Evolutionary conservation across 2,888 invertebrate genomes (phyloP), one percentile per base, ranked within the genome.

Genomic region (Troides aeacus): DNA sequence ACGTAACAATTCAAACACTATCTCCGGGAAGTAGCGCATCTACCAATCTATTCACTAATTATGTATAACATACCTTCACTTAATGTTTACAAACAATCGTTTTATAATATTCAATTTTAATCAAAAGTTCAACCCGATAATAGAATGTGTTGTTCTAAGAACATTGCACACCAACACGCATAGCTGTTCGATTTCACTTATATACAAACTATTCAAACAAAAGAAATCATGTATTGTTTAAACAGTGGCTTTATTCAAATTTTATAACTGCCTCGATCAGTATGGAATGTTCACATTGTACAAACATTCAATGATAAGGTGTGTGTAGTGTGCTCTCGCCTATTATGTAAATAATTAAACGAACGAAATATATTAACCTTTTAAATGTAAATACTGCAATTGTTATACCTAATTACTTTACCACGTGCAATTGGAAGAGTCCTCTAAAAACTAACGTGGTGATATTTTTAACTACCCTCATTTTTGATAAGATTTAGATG

Each of bases 11-110:
- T 73, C 74, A 73, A 74, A 75, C 81, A 79, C 76, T 87, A 88
- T 79, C 87, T 89, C 90, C 90, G 84, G 88, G 85, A 88, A 88
- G 84, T 89, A 92, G 92, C 91, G 91, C 90, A 89, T 89, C 92
- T 92, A 92, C 88, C 90, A 89, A 90, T 90, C 92, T 91, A 91
- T 88, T 76, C 76, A 80, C 89, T 90, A 90, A 84, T 85, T 84
- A 77, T 86, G 84, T 84, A 82, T 85, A 84, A 84, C 83, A 84
- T 81, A 84, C 76, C 73, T 75, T 72, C 63, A 72, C 71, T 71
- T 60, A 74, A 71, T 74, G 69, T 72, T 73, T 66, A 70, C 69
- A 75, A 73, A 74, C 72, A 78, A 81, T 83, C 76, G 75, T 75
- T 23, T 58, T 58, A 23, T 15, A 15, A 23, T 58, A 58, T 58